Conservation (phyloP, 1,140 invertebrate genomes). For the Plodia interpunctella region DNA sequence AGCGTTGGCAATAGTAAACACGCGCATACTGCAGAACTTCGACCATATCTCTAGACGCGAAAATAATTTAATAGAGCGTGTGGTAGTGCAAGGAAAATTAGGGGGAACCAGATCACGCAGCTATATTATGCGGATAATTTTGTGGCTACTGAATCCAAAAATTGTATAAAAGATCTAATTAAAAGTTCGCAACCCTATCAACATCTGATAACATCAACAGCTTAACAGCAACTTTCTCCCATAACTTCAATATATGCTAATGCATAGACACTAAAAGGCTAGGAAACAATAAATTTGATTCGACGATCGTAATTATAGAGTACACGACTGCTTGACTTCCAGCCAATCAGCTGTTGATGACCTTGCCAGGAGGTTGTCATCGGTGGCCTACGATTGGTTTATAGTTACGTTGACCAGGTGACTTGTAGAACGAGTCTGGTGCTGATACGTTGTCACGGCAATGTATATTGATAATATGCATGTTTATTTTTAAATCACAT, state of each 20-base stretch:
- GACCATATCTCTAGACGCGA: too few relatives aligned
- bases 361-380: not conserved
- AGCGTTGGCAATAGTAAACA: too few relatives aligned
- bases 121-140: too few relatives aligned
- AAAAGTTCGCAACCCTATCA: not conserved
- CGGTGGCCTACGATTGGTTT: not conserved
- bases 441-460: not conserved
- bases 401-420: not conserved
- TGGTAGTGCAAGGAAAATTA: too few relatives aligned
- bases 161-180: too few relatives aligned
- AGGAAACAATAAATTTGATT: constrained; percentile 12
- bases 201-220: not conserved
- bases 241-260: constrained; percentile 6
- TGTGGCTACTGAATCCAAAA: too few relatives aligned
- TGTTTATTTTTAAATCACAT: not conserved
- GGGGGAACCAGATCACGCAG: too few relatives aligned
- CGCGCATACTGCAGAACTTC: too few relatives aligned
- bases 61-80: too few relatives aligned
- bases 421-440: not conserved
- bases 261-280: not conserved
- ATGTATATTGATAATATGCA: not conserved
- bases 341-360: constrained; percentile 8
- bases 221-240: constrained; percentile 7
- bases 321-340: not conserved
- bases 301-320: constrained; percentile 3